Conservation (phyloP, 2,113 vertebrate species). For the Podilymbus podiceps region DNA sequence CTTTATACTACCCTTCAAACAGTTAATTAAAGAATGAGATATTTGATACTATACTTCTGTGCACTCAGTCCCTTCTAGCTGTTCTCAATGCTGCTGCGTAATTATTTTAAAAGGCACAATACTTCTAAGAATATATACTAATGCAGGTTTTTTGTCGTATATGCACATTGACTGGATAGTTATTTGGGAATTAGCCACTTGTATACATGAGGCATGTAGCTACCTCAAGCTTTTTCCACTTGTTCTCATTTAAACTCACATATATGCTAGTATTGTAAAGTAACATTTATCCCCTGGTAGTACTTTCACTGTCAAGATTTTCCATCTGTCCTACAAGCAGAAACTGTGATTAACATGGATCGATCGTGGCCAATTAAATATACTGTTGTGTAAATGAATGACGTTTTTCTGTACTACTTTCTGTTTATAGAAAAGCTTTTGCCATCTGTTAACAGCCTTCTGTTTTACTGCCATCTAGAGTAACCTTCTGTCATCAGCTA, state of each 20-base stretch:
- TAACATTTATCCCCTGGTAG: not conserved
- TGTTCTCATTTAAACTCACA: not conserved
- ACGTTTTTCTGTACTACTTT: not conserved
- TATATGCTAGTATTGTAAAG: not conserved
- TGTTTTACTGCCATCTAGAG: constrained; percentile 30
- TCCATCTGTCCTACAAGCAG: not conserved
- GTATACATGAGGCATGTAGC: not conserved
- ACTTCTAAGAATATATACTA: not conserved
- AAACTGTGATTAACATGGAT: not conserved
- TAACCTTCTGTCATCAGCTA: not conserved
- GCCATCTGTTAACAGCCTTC: not conserved
- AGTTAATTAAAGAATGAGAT: not conserved
- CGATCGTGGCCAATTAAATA: not conserved
- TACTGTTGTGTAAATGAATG: not conserved
- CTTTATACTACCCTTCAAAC: not conserved
- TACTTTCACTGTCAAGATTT: not conserved
- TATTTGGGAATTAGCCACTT: not conserved
- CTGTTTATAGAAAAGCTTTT: not conserved
- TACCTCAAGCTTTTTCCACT: not conserved
- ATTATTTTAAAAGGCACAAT: not conserved
- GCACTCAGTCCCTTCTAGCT: not conserved
- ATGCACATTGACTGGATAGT: not conserved
- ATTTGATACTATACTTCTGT: not conserved
- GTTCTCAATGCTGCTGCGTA: not conserved
- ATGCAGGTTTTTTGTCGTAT: not conserved